Percentiles rank a stretch among this genome's conserved stretches.
These are phyloP conservation scores for Salvelinus sp. DNA, from an alignment of 2,113 vertebrate genomes.

Conservation along the genomic window DNA sequence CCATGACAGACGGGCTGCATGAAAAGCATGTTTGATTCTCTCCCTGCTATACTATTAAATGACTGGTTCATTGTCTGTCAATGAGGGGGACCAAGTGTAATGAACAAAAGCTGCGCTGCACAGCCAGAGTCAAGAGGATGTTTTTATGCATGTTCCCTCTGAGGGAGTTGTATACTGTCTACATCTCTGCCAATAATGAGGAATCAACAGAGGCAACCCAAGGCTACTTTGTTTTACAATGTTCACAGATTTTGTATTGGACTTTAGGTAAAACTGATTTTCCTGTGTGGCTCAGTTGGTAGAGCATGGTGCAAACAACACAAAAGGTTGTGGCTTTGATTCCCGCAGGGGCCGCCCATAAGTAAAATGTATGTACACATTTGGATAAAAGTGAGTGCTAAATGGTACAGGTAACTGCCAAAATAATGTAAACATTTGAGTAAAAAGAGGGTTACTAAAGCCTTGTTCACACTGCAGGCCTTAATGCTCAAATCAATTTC, in stretches of 20 bases:
- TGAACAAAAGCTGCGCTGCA: conserved; percentile 74
- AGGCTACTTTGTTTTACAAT: conserved; percentile 34
- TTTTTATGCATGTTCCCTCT: conserved; percentile 74
- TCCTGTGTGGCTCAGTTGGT: no score
- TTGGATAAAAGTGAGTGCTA: neutral
- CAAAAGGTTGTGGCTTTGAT: neutral
- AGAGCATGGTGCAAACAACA: no score
- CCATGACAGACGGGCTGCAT: conserved; percentile 70
- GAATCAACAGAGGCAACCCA: conserved; percentile 63
- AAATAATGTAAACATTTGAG: neutral
- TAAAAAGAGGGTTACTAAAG: no score
- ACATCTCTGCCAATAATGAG: conserved; percentile 64
- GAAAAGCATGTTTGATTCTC: conserved; percentile 77
- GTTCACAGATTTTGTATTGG: conserved; percentile 32
- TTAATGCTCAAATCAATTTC: no score
- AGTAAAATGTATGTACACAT: neutral
- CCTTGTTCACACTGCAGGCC: no score
- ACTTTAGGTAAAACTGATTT: neutral
- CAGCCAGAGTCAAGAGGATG: conserved; percentile 73
- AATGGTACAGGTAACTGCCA: neutral
- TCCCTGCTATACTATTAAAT: conserved; percentile 79
- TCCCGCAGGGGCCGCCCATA: neutral
- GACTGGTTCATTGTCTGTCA: conserved; percentile 80
- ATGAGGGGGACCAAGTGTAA: conserved; percentile 75
- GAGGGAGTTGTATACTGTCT: conserved; percentile 62